A percentile compares a stretch with the other conserved stretches of the same genome.
Evolutionary conservation across 2,113 vertebrate species (phyloP).

Genomic region (Chlamydotis undulata): DNA sequence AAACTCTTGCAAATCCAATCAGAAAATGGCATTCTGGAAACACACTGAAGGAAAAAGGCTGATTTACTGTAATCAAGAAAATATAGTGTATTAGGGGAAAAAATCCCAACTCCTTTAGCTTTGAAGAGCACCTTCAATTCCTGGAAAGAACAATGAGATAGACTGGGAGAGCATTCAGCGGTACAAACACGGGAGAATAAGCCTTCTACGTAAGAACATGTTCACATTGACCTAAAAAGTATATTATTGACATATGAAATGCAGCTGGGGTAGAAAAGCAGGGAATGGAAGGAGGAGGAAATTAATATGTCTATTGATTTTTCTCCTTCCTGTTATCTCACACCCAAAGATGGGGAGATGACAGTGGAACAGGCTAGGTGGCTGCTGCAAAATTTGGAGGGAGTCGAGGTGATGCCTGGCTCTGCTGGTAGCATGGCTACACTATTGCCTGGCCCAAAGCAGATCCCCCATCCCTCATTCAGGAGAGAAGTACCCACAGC

Average conservation of each 20-base stretch:
- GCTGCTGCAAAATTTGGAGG: background rate
- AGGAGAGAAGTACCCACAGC: background rate
- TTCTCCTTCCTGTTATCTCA: background rate
- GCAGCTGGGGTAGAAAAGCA: background rate
- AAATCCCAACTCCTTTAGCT: accelerated
- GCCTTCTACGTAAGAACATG: background rate
- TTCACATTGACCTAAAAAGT: background rate
- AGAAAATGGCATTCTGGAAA: background rate
- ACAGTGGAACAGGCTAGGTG: background rate
- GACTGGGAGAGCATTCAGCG: background rate
- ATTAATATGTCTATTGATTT: background rate
- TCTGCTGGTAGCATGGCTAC: background rate
- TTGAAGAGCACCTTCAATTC: background rate
- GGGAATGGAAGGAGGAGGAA: background rate
- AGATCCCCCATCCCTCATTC: background rate
- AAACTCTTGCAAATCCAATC: background rate
- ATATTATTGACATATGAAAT: background rate
- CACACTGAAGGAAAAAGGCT: background rate
- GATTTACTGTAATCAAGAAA: background rate
- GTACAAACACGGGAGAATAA: background rate
- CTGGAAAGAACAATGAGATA: background rate
- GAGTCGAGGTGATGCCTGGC: accelerated
- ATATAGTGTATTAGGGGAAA: background rate
- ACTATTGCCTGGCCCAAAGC: background rate
- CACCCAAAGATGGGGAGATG: background rate